Conservation (phyloP, 2,888 invertebrate species). For the Lithophane leautieri region DNA sequence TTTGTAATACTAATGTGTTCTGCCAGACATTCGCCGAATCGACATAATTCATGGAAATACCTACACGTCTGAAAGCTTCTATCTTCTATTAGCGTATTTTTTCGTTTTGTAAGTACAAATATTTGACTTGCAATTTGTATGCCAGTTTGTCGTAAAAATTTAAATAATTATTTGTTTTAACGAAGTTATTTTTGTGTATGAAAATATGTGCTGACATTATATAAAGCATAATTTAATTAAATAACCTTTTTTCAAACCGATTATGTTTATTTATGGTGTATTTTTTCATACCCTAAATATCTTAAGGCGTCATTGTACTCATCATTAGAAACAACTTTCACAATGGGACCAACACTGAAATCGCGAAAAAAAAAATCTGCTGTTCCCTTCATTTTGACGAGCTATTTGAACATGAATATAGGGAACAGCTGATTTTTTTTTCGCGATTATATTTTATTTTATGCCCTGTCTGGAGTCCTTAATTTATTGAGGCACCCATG, state of each 20-base stretch:
- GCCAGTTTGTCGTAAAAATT: conserved; percentile 30
- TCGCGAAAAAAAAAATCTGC: no score
- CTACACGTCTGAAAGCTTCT: conserved; percentile 39
- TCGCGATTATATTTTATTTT: no score
- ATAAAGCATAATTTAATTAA: neutral
- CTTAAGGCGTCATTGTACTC: no score
- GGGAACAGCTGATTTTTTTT: no score
- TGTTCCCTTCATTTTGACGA: no score
- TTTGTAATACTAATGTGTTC: conserved; percentile 52
- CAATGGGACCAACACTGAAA: no score
- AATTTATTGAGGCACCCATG: no score
- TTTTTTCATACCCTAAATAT: no score
- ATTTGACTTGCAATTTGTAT: conserved; percentile 46
- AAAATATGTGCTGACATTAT: conserved; percentile 9
- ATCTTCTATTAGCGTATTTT: conserved; percentile 55
- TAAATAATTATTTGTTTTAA: conserved; percentile 42
- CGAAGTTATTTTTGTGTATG: conserved; percentile 21
- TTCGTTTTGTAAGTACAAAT: conserved; percentile 41
- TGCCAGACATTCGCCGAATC: conserved; percentile 41
- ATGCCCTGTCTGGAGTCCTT: no score
- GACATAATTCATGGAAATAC: conserved; percentile 53
- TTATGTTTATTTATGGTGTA: no score
- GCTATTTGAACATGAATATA: no score
- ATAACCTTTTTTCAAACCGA: neutral
- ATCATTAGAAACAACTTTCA: no score